Percentiles rank a stretch among this genome's conserved stretches.
Evolutionary conservation across 2,113 vertebrate genomes (phyloP).

Genomic region (Aleadryas rufinucha): DNA sequence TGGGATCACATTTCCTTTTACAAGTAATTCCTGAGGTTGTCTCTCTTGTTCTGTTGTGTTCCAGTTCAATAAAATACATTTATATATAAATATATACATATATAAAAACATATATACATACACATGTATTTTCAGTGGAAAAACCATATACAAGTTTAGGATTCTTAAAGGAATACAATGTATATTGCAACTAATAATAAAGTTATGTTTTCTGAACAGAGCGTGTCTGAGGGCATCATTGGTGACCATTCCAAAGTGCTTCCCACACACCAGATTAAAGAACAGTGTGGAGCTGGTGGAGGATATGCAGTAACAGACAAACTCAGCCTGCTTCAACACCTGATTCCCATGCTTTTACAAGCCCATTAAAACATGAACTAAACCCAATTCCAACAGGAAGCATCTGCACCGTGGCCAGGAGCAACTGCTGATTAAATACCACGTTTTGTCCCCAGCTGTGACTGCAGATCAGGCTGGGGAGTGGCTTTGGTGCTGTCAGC

Average conservation of each 20-base stretch:
- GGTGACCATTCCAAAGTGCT: neutral
- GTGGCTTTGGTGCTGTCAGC: neutral
- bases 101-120: conserved; percentile 56
- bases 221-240: neutral
- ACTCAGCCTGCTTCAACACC: neutral
- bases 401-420: neutral
- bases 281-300: neutral
- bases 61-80: conserved; percentile 28
- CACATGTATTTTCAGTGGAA: conserved; percentile 51
- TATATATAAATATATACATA: conserved; percentile 24
- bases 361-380: neutral
- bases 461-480: neutral
- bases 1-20: conserved; percentile 23
- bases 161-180: conserved; percentile 49
- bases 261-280: neutral
- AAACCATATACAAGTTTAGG: conserved; percentile 11
- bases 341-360: neutral
- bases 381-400: neutral
- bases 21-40: conserved; percentile 12
- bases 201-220: conserved; percentile 65
- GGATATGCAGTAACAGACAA: neutral
- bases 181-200: conserved; percentile 74
- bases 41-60: conserved; percentile 45
- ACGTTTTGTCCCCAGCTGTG: neutral
- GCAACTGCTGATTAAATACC: neutral